These are phyloP conservation scores for Stenurella melanura DNA, from an alignment of 2,888 invertebrate species.

Conservation along the genomic window DNA sequence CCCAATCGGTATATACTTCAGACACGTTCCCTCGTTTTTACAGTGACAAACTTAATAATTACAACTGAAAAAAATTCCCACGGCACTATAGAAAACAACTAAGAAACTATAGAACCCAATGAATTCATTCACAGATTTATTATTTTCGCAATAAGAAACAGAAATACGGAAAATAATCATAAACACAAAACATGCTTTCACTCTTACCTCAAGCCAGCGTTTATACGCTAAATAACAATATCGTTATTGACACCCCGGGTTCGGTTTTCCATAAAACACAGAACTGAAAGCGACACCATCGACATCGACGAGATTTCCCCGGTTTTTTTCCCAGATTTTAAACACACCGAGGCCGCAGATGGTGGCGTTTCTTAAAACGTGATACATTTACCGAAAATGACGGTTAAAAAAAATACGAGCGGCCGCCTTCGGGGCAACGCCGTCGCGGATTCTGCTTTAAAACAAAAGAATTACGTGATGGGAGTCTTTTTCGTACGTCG, in stretches of 20 bases:
- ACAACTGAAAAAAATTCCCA: too few species aligned
- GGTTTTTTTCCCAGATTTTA: not conserved
- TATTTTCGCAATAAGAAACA: too few species aligned
- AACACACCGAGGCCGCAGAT: not conserved
- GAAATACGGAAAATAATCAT: too few species aligned
- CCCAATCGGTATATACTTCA: too few species aligned
- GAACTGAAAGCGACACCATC: not conserved
- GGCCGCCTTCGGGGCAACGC: slow-evolving; percentile 20
- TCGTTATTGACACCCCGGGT: not conserved
- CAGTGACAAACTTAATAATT: too few species aligned
- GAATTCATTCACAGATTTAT: too few species aligned
- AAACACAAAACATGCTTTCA: not conserved
- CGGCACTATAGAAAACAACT: too few species aligned
- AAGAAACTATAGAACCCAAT: too few species aligned
- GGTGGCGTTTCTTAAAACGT: not conserved
- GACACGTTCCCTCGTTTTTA: too few species aligned
- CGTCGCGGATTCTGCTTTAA: slow-evolving; percentile 40
- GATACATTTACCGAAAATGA: not conserved
- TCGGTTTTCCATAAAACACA: not conserved
- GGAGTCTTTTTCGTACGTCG: slow-evolving; percentile 38
- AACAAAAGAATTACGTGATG: slow-evolving; percentile 44
- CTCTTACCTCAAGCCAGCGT: not conserved
- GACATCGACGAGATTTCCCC: not conserved
- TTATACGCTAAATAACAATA: not conserved
- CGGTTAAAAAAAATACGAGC: not conserved